Conservation (phyloP, 2,888 invertebrate species). For the Chrysotoxum bicinctum region DNA sequence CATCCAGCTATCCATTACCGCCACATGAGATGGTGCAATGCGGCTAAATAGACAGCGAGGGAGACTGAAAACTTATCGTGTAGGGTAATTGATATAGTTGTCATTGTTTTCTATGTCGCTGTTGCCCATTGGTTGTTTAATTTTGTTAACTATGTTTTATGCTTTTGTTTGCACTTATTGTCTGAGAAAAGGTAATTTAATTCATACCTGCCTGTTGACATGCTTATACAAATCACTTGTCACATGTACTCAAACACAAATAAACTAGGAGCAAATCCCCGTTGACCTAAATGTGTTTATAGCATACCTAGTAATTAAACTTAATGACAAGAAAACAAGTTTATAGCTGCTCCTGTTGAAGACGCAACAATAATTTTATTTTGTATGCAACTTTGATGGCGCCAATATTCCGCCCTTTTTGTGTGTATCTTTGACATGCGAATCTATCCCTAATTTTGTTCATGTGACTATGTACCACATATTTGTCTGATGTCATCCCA, state of each 20-base stretch:
- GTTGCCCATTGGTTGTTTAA: not conserved
- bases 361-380: not conserved
- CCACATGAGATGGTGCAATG: slow-evolving; percentile 34
- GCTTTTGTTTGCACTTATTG: slow-evolving; percentile 11
- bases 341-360: not conserved
- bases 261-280: slow-evolving; percentile 8
- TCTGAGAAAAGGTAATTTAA: slow-evolving; percentile 58
- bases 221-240: slow-evolving; percentile 47
- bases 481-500: slow-evolving; percentile 20
- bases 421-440: not conserved
- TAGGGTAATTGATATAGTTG: slow-evolving; percentile 39
- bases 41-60: slow-evolving; percentile 9
- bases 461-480: not conserved
- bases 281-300: slow-evolving; percentile 48
- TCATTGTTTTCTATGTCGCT: slow-evolving; percentile 13
- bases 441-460: not conserved
- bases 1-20: not conserved
- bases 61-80: slow-evolving; percentile 26
- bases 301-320: slow-evolving; percentile 14
- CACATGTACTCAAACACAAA: slow-evolving; percentile 23
- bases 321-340: not conserved
- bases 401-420: not conserved
- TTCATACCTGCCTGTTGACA: slow-evolving; percentile 44
- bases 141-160: not conserved
- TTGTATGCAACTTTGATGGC: not conserved